Evolutionary conservation across 2,888 invertebrate species (phyloP).

Genomic region (Dasysyrphus albostriatus): DNA sequence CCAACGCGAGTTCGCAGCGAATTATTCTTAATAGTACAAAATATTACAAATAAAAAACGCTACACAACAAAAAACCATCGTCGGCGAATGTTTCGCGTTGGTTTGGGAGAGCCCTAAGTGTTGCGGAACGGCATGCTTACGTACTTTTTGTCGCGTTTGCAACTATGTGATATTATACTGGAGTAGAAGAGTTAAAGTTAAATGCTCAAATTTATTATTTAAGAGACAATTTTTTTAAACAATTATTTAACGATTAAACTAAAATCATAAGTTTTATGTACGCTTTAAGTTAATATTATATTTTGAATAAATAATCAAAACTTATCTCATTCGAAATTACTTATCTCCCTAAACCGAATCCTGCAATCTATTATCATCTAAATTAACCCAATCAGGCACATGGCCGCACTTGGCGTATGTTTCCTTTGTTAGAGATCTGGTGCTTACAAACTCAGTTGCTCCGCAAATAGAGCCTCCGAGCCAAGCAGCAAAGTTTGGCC

Average conservation of each 20-base stretch:
- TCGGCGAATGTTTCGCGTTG: too few relatives aligned
- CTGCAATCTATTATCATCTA: constrained; percentile 81
- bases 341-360: constrained; percentile 53
- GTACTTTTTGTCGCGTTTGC: too few relatives aligned
- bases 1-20: too few relatives aligned
- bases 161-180: too few relatives aligned
- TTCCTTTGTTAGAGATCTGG: constrained; percentile 90
- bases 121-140: too few relatives aligned
- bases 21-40: too few relatives aligned
- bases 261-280: background rate
- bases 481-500: constrained; percentile 94
- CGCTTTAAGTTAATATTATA: background rate
- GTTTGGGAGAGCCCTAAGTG: too few relatives aligned
- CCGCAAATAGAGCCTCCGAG: constrained; percentile 93
- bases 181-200: too few relatives aligned
- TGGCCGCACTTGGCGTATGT: constrained; percentile 88
- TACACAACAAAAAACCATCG: too few relatives aligned
- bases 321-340: background rate
- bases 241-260: background rate
- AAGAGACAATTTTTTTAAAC: too few relatives aligned
- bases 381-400: constrained; percentile 92
- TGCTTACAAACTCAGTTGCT: constrained; percentile 89
- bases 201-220: too few relatives aligned
- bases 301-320: constrained; percentile 19
- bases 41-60: too few relatives aligned